Evolutionary conservation across 2,797 vertebrate genomes (phyloP).

Genomic region (Spheniscus humboldti): DNA sequence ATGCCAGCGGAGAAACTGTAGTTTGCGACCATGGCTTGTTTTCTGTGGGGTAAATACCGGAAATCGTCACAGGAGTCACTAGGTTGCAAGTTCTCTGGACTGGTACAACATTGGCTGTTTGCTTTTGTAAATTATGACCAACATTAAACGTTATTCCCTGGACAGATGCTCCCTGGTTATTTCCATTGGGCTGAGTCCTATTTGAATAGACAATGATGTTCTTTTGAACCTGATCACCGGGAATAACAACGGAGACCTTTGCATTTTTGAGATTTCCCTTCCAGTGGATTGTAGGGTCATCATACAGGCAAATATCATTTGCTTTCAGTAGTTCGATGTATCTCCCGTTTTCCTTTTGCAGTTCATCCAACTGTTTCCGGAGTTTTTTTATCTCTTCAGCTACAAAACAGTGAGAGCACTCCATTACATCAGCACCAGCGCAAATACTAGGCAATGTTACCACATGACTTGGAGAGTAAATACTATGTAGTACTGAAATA

Average conservation of each 20-base stretch:
- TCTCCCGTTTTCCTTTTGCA: constrained; percentile 91
- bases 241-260: constrained; percentile 90
- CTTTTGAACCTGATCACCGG: constrained; percentile 87
- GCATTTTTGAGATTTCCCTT: constrained; percentile 90
- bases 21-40: constrained; percentile 73
- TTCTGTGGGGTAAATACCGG: constrained; percentile 75
- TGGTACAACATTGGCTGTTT: constrained; percentile 84
- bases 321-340: constrained; percentile 96
- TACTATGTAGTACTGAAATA: not conserved
- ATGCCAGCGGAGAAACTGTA: constrained; percentile 70
- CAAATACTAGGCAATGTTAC: not conserved
- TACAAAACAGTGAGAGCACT: constrained; percentile 67
- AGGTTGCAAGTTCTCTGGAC: constrained; percentile 84
- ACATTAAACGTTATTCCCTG: constrained; percentile 79
- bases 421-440: not conserved
- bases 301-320: constrained; percentile 92
- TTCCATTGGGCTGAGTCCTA: constrained; percentile 82
- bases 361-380: constrained; percentile 88
- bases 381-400: constrained; percentile 94
- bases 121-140: constrained; percentile 81
- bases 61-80: constrained; percentile 79
- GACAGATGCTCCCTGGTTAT: constrained; percentile 78
- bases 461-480: not conserved
- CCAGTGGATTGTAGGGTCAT: constrained; percentile 97
- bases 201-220: constrained; percentile 93